phyloP scores from a whole-genome alignment of 2,113 vertebrate genomes.

The Emberiza fucata region DNA sequence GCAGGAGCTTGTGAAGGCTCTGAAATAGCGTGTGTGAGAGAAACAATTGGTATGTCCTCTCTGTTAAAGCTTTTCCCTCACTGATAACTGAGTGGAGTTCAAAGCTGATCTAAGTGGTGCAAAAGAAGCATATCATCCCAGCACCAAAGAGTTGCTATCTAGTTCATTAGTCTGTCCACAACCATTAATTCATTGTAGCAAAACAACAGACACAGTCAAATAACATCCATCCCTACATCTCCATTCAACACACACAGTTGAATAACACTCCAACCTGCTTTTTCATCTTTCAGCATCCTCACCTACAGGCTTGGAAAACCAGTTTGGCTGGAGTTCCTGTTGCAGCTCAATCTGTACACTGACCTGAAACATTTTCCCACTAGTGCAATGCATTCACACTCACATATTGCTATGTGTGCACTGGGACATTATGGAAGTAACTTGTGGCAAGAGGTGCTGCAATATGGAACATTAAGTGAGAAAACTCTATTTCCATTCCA shows the following conservation, averaged over 20 bases:
- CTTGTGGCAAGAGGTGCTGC: neutral
- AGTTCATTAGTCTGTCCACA: neutral
- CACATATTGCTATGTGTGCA: accelerated
- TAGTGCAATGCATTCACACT: neutral
- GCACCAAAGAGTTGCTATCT: neutral
- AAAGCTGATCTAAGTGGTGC: neutral
- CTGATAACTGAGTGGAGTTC: neutral
- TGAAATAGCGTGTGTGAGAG: neutral
- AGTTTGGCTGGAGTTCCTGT: neutral
- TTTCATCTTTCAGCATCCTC: neutral
- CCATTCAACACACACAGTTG: neutral
- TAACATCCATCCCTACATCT: neutral
- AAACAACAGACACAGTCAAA: neutral
- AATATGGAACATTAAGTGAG: neutral
- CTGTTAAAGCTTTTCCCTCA: neutral
- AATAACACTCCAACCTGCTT: neutral
- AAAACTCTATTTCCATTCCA: neutral
- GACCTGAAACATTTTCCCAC: neutral
- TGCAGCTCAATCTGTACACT: neutral
- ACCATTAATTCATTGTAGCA: neutral
- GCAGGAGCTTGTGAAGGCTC: neutral
- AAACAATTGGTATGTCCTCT: neutral
- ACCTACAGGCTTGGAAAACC: neutral
- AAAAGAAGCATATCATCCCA: neutral
- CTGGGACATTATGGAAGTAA: neutral